These are phyloP conservation scores for Xylocopa sonorina DNA, from an alignment of 1,140 invertebrate species.

Conservation along the genomic window DNA sequence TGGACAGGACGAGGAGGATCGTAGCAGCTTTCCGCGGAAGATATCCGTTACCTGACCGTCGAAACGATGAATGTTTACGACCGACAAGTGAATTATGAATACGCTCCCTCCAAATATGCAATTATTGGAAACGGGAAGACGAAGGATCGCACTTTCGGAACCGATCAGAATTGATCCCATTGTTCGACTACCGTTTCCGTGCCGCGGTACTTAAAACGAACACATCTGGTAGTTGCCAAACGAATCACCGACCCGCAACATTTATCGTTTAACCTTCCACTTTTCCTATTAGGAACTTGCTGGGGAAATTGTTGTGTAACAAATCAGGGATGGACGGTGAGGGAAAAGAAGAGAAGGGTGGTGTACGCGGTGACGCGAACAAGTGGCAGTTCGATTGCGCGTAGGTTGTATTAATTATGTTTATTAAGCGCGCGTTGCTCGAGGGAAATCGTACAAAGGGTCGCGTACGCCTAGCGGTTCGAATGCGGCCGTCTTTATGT, in stretches of 20 bases:
- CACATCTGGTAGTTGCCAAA: slow-evolving; percentile 3
- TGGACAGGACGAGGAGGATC: slow-evolving; percentile 40
- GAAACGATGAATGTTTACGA: neutral
- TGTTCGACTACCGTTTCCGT: neutral
- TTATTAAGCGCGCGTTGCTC: slow-evolving; percentile 45
- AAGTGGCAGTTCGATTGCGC: slow-evolving; percentile 50
- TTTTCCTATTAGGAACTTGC: slow-evolving; percentile 30
- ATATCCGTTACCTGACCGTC: neutral
- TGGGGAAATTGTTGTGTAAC: slow-evolving; percentile 20
- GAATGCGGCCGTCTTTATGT: slow-evolving; percentile 52
- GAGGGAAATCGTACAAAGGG: slow-evolving; percentile 51
- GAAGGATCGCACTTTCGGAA: neutral
- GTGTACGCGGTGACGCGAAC: slow-evolving; percentile 27
- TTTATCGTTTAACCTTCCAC: slow-evolving; percentile 43
- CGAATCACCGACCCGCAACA: slow-evolving; percentile 10
- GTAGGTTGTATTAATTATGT: slow-evolving; percentile 59
- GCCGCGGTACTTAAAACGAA: slow-evolving; percentile 5
- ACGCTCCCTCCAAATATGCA: slow-evolving; percentile 2
- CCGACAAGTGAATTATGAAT: neutral
- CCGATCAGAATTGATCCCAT: slow-evolving; percentile 11
- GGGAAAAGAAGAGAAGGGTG: neutral
- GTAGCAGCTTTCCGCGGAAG: neutral
- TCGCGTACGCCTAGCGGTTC: slow-evolving; percentile 4
- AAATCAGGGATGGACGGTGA: neutral
- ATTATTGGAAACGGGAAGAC: neutral